These are phyloP conservation scores for Catharus minimus DNA, from an alignment of 2,113 vertebrate species.

Conservation along the genomic window DNA sequence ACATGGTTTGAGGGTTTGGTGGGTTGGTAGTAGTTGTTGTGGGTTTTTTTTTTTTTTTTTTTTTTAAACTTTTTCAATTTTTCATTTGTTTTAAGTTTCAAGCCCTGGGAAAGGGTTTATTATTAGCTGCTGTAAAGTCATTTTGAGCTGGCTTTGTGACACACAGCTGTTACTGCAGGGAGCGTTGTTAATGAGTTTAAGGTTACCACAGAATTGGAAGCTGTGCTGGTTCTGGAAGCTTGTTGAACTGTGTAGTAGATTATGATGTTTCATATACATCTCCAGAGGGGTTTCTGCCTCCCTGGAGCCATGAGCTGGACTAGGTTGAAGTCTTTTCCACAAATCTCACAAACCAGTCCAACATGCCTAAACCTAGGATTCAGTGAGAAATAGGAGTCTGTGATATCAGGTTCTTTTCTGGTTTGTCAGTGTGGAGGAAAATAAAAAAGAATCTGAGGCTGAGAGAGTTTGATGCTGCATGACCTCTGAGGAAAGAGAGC, in stretches of 20 bases:
- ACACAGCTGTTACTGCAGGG: slow-evolving; percentile 39
- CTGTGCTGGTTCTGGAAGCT: slow-evolving; percentile 21
- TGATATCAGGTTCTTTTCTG: background rate
- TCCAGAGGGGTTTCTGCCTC: background rate
- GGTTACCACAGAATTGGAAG: slow-evolving; percentile 21
- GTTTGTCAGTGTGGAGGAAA: background rate
- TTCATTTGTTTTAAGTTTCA: background rate
- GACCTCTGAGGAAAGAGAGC: background rate
- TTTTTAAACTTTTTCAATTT: background rate
- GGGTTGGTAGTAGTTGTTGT: background rate
- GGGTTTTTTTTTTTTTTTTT: too few relatives aligned
- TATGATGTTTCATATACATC: background rate
- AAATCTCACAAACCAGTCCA: background rate
- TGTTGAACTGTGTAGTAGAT: background rate
- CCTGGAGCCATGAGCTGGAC: background rate
- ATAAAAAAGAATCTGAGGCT: background rate
- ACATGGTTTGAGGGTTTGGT: background rate
- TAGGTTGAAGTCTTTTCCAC: background rate
- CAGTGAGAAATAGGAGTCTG: background rate
- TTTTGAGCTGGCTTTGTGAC: slow-evolving; percentile 40
- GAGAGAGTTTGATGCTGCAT: background rate
- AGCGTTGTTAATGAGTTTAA: background rate
- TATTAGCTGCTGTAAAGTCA: slow-evolving; percentile 19
- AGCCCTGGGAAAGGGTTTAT: slow-evolving; percentile 3
- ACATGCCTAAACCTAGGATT: background rate